phyloP scores from a whole-genome alignment of 1,140 invertebrate genomes.

The Nasonia vitripennis region DNA sequence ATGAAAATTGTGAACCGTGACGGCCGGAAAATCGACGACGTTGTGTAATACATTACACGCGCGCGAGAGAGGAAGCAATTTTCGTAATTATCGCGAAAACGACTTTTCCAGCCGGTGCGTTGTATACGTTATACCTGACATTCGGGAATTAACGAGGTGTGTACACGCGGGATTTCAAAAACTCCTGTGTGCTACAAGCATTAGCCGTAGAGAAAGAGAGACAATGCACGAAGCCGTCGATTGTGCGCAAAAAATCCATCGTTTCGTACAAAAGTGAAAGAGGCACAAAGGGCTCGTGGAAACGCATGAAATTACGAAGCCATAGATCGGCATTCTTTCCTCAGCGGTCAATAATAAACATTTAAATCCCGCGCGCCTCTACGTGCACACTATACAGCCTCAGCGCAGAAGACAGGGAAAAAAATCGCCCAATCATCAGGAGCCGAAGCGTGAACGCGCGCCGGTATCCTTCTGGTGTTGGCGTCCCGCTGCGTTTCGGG shows the following conservation, averaged over 20 bases:
- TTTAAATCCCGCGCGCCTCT: conserved; percentile 19
- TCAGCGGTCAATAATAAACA: conserved; percentile 35
- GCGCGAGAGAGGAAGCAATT: conserved; percentile 4
- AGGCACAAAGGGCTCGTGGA: background rate
- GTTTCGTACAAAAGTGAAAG: background rate
- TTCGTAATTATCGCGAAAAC: conserved; percentile 29
- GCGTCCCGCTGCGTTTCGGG: background rate
- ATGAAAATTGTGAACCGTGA: conserved; percentile 7
- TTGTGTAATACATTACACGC: background rate
- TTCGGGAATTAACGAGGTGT: background rate
- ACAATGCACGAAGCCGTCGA: background rate
- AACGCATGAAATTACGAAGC: conserved; percentile 18
- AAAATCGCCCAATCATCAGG: conserved; percentile 11
- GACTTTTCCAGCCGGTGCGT: background rate
- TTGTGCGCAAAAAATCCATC: background rate
- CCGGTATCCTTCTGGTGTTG: conserved; percentile 28
- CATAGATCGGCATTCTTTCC: background rate
- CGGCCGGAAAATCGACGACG: background rate
- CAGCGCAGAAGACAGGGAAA: background rate
- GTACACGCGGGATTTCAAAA: background rate
- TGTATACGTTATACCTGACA: background rate
- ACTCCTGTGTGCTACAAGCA: background rate
- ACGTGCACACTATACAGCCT: background rate
- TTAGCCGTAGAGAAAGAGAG: background rate
- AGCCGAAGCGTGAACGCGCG: background rate